Conservation (phyloP, 2,888 invertebrate genomes). For the Tryphoninae sp. region DNA sequence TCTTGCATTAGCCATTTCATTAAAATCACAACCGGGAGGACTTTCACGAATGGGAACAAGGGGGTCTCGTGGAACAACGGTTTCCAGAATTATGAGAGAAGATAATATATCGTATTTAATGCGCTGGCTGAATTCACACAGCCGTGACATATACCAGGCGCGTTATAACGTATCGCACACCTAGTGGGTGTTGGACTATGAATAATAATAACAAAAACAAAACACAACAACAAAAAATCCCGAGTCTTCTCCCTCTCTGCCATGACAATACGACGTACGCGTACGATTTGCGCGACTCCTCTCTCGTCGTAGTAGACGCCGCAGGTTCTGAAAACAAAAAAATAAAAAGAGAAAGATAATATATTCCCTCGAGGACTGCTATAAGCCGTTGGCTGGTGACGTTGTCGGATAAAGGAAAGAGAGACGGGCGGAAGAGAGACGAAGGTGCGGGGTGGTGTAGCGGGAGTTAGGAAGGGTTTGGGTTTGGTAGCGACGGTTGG, state of each 20-base stretch:
- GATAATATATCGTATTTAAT: constrained; percentile 45
- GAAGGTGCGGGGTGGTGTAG: neutral
- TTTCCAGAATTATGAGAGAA: constrained; percentile 30
- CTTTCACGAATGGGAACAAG: constrained; percentile 24
- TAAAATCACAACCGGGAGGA: constrained; percentile 43
- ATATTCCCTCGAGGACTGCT: constrained; percentile 52
- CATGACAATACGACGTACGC: constrained; percentile 50
- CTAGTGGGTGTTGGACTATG: constrained; percentile 53
- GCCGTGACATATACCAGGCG: constrained; percentile 23
- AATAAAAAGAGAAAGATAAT: neutral
- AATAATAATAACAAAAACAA: constrained; percentile 51
- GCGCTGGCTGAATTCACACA: constrained; percentile 23
- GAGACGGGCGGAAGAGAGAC: constrained; percentile 9
- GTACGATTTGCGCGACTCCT: constrained; percentile 46
- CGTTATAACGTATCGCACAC: constrained; percentile 21
- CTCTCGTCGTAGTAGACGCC: constrained; percentile 37
- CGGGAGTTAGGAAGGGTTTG: constrained; percentile 20
- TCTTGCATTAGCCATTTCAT: constrained; percentile 40
- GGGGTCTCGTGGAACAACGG: constrained; percentile 22
- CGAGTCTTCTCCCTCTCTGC: constrained; percentile 26
- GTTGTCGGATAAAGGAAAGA: constrained; percentile 36
- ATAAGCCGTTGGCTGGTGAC: constrained; percentile 51
- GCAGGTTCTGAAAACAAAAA: constrained; percentile 43
- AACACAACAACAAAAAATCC: constrained; percentile 19
- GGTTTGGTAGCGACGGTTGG: constrained; percentile 21